Percentiles rank a stretch among this genome's conserved stretches.
These are phyloP conservation scores for Vanessa cardui DNA, from an alignment of 2,888 invertebrate genomes.

Conservation along the genomic window DNA sequence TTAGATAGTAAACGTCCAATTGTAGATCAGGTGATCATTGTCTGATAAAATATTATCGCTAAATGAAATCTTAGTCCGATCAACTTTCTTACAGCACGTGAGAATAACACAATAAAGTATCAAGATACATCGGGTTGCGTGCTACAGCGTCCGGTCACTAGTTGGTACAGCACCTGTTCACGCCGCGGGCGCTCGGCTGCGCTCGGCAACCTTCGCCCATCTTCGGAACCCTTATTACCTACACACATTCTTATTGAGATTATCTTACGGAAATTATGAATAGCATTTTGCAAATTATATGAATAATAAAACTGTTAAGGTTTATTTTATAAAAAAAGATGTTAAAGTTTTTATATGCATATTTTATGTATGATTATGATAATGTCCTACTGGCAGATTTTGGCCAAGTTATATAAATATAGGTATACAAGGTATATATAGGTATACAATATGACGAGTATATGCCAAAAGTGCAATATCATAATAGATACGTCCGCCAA, in stretches of 20 bases:
- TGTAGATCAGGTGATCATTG: too few species aligned
- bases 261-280: constrained; percentile 10
- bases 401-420: too few species aligned
- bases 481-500: too few species aligned
- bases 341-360: too few species aligned
- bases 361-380: too few species aligned
- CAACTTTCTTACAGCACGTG: neutral
- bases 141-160: constrained; percentile 62
- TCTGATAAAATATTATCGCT: too few species aligned
- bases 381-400: too few species aligned
- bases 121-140: constrained; percentile 45
- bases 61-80: too few species aligned
- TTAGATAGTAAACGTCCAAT: too few species aligned
- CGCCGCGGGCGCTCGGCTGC: constrained; percentile 58
- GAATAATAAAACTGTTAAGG: neutral
- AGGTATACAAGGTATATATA: too few species aligned
- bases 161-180: constrained; percentile 73
- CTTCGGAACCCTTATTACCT: constrained; percentile 40
- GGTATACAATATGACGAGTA: too few species aligned
- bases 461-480: too few species aligned
- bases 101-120: constrained; percentile 49
- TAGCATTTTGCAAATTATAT: neutral
- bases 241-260: constrained; percentile 14
- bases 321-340: neutral
- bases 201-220: constrained; percentile 53